Evolutionary conservation across 2,797 vertebrate genomes (phyloP), one percentile per base, ranked within the genome.

Genomic region (Leptodactylus fallax): DNA sequence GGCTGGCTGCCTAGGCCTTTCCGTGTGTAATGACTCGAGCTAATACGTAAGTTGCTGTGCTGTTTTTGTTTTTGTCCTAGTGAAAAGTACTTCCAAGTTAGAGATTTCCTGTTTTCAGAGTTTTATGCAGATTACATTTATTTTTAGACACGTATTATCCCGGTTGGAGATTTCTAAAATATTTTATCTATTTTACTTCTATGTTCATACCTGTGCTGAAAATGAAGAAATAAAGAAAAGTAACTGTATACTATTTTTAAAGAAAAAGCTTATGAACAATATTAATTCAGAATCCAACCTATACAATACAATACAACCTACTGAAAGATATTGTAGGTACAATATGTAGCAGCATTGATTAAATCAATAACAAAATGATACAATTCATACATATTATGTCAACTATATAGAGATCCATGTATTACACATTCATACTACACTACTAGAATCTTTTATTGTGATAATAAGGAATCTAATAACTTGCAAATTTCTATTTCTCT

Each of bases 121-220:
- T 60, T 71, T 82, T 89, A 89, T 89, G 88, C 79, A 86, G 88
- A 89, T 86, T 89, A 51, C 25, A 61, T 82, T 86, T 89, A 89
- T 89, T 89, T 89, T 86, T 89, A 89, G 76, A 56, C 45, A 58
- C 56, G 49, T 69, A 78, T 67, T 82, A 82, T 89, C 60, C 87
- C 71, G 82, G 79, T 79, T 69, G 76, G 80, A 65, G 17, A 21
- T 71, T 71, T 72, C 45, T 51, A 5, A 79, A 72, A 60, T 60
- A 69, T 19, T 16, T 23, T n/a, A 55, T 84, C 21, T 72, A 60
- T 45, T 58, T 80, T 53, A 23, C 58, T 71, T 71, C 67, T 36
- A 10, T 6, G 6, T 7, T 51, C 71, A 11, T 53, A 53, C 51
- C 51, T 53, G 51, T 53, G 51, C 51, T 53, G 12, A 53, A 8